phyloP scores from a whole-genome alignment of 2,888 invertebrate species.

The Leptothorax acervorum region DNA sequence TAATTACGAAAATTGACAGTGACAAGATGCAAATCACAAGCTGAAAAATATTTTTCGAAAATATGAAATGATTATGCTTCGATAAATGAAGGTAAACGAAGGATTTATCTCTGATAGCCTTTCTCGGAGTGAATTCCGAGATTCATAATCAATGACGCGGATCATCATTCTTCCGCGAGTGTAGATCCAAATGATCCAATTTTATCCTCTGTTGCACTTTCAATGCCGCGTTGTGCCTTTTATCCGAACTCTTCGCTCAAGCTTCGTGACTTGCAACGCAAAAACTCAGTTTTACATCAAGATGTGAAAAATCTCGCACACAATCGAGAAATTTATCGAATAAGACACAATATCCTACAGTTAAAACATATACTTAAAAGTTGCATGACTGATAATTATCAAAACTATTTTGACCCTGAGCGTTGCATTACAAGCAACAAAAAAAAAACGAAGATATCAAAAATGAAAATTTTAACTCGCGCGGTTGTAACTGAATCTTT shows the following conservation, averaged over 20 bases:
- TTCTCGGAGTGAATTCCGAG: not conserved
- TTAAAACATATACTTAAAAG: not conserved
- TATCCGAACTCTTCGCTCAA: not conserved
- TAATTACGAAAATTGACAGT: not conserved
- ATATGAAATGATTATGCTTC: not conserved
- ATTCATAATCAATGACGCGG: constrained; percentile 32
- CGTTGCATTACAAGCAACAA: too few species aligned
- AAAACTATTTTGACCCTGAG: not conserved
- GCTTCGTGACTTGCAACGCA: not conserved
- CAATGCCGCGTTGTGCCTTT: constrained; percentile 15
- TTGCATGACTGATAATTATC: not conserved
- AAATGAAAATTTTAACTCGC: not conserved
- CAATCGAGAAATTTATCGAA: not conserved
- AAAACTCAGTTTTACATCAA: not conserved
- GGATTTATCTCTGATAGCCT: not conserved
- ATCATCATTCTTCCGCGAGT: constrained; percentile 22
- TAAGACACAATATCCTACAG: not conserved
- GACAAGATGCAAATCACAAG: not conserved
- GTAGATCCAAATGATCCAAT: constrained; percentile 39
- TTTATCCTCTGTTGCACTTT: constrained; percentile 21
- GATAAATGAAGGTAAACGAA: not conserved
- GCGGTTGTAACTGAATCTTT: not conserved
- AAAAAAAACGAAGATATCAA: not conserved
- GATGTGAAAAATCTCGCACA: not conserved
- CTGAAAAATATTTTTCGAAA: not conserved